A percentile compares a stretch with the other conserved stretches of the same genome.
These are phyloP conservation scores for Pegea sp. DNA, from an alignment of 23 tunicate species.

Conservation along the genomic window DNA sequence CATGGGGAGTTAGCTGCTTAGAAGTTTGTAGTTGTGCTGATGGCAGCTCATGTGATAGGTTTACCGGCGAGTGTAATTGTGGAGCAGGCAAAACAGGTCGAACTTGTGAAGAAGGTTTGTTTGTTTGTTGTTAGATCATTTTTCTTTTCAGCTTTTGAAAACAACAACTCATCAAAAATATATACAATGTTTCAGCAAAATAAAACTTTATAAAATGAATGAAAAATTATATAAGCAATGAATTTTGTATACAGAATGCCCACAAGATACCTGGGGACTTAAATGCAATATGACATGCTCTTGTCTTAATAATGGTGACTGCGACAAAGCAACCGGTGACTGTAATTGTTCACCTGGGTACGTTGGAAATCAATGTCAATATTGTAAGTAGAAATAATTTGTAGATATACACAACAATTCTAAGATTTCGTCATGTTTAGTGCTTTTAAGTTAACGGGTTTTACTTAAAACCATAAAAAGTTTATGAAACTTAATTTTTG, in stretches of 20 bases:
- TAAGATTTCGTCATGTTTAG: too few relatives aligned
- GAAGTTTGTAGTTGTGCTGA: slow-evolving; percentile 58
- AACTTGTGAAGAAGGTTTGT: slow-evolving; percentile 74
- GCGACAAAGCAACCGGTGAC: slow-evolving; percentile 52
- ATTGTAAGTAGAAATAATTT: slow-evolving; percentile 15
- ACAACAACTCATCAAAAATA: neutral
- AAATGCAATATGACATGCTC: slow-evolving; percentile 45
- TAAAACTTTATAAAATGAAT: neutral
- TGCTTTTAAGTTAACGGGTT: too few relatives aligned
- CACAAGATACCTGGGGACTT: slow-evolving; percentile 47
- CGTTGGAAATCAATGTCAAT: slow-evolving; percentile 56
- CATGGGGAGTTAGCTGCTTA: slow-evolving; percentile 84
- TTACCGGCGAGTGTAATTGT: slow-evolving; percentile 55
- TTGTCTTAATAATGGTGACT: slow-evolving; percentile 50
- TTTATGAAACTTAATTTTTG: neutral
- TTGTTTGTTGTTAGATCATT: neutral
- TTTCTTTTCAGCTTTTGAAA: neutral
- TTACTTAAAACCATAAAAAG: neutral
- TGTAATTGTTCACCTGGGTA: slow-evolving; percentile 78
- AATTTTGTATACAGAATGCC: slow-evolving; percentile 39
- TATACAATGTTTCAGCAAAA: neutral
- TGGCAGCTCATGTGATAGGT: slow-evolving; percentile 46
- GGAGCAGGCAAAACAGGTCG: slow-evolving; percentile 65
- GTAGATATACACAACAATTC: neutral
- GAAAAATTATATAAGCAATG: neutral